Percentiles rank a stretch among this genome's conserved stretches.
These are phyloP conservation scores for Gymnoscopelus microlampas DNA, from an alignment of 2,797 vertebrate species.

Conservation along the genomic window DNA sequence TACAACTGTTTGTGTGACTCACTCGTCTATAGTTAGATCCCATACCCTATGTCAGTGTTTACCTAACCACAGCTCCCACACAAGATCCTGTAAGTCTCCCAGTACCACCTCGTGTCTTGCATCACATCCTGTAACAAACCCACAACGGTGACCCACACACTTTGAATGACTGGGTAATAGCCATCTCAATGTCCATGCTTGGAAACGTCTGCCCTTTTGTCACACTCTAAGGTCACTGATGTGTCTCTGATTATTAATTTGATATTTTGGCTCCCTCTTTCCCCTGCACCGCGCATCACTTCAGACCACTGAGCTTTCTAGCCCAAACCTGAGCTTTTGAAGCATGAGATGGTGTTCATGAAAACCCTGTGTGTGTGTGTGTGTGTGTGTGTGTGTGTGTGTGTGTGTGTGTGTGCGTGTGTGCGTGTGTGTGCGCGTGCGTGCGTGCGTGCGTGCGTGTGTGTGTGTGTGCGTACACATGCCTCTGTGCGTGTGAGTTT, in stretches of 20 bases:
- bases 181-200: constrained; percentile 44
- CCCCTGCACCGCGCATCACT: constrained; percentile 38
- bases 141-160: constrained; percentile 29
- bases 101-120: constrained; percentile 32
- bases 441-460: constrained; percentile 11
- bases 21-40: constrained; percentile 11
- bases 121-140: constrained; percentile 40
- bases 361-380: constrained; percentile 14
- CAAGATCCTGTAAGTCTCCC: not conserved
- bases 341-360: constrained; percentile 44
- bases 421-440: constrained; percentile 15
- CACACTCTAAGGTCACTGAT: constrained; percentile 44
- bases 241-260: constrained; percentile 56
- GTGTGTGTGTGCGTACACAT: constrained; percentile 6
- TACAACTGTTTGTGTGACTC: constrained; percentile 29
- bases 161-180: constrained; percentile 45
- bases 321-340: constrained; percentile 55
- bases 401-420: constrained; percentile 11
- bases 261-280: constrained; percentile 47
- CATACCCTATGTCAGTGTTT: constrained; percentile 3
- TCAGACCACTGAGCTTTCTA: constrained; percentile 58
- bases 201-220: constrained; percentile 44
- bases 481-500: not conserved
- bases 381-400: constrained; percentile 20
- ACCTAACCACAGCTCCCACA: constrained; percentile 36